A percentile compares a stretch with the other conserved stretches of the same genome.
Conservation (phyloP, 2,797 vertebrate genomes). For the Sylvilagus floridanus region DNA sequence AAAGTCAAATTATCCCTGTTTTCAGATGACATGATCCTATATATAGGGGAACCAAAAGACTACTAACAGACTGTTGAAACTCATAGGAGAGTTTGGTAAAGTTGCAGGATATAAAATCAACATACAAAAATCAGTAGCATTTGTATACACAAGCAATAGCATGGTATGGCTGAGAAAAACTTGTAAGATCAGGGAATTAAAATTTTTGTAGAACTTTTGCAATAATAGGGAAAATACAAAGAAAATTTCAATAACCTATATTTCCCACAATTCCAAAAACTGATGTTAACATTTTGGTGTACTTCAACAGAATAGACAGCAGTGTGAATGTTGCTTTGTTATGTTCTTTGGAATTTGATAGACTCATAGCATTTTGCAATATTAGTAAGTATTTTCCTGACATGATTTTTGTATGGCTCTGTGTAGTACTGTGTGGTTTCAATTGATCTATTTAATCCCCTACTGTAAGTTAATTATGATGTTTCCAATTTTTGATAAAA, state of each 20-base stretch:
- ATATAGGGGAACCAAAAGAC: too few species aligned
- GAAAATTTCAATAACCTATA: conserved; percentile 2
- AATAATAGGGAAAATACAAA: background rate
- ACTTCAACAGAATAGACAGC: conserved; percentile 17
- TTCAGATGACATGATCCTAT: too few species aligned
- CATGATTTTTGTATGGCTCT: background rate
- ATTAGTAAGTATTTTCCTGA: conserved; percentile 49
- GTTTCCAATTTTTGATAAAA: conserved; percentile 12
- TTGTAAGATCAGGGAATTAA: background rate
- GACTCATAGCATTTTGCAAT: background rate
- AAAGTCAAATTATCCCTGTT: too few species aligned
- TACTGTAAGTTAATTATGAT: background rate
- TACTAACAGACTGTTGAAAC: too few species aligned
- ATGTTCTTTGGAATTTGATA: conserved; percentile 37
- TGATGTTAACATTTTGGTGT: background rate
- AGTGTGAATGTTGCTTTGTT: background rate
- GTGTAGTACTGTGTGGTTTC: background rate
- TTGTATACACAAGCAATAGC: too few species aligned
- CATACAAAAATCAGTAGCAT: too few species aligned
- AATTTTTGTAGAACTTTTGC: conserved; percentile 36
- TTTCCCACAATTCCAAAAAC: background rate
- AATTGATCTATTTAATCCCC: background rate
- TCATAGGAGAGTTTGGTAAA: too few species aligned
- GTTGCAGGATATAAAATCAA: too few species aligned
- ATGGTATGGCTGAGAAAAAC: too few species aligned